A percentile compares a stretch with the other conserved stretches of the same genome.
Conservation (phyloP, 2,113 vertebrate species). For the Ascaphus truei region DNA sequence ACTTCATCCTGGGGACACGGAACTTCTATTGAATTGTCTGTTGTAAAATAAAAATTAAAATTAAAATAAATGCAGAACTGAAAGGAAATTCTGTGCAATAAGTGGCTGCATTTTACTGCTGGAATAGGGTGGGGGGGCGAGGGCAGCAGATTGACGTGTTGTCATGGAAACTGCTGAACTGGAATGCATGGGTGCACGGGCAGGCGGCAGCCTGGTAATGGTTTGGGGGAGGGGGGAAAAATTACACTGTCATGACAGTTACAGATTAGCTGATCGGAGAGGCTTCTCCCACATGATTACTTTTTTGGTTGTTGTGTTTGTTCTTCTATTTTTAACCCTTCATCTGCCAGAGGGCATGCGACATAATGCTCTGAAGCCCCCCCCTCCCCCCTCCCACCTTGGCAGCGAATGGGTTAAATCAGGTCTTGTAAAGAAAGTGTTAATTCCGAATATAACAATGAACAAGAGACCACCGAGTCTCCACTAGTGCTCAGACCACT, state of each 20-base stretch:
- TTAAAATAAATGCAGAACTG: background rate
- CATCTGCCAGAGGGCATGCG: background rate
- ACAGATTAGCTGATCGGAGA: conserved; percentile 65
- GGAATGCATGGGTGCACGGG: conserved; percentile 55
- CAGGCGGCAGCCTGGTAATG: conserved; percentile 52
- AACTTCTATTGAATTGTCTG: background rate
- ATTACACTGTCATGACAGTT: conserved; percentile 60
- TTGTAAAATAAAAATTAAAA: background rate
- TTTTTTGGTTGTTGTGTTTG: background rate
- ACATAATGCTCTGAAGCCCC: background rate
- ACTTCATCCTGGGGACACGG: background rate
- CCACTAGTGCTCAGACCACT: no score
- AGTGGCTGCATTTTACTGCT: background rate
- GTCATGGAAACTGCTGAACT: conserved; percentile 61
- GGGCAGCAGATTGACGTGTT: conserved; percentile 54
- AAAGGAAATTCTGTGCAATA: background rate
- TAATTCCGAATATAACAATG: no score
- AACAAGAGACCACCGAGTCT: no score
- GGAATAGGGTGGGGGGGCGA: background rate
- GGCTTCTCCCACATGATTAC: conserved; percentile 51
- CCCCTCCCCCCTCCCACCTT: no score
- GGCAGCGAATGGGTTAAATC: no score
- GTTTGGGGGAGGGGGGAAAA: conserved; percentile 49
- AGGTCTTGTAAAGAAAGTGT: no score
- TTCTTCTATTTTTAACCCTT: background rate